Base-by-base conservation (phyloP, 1,140 invertebrate genomes). In the Antheraea mylitta region DNA sequence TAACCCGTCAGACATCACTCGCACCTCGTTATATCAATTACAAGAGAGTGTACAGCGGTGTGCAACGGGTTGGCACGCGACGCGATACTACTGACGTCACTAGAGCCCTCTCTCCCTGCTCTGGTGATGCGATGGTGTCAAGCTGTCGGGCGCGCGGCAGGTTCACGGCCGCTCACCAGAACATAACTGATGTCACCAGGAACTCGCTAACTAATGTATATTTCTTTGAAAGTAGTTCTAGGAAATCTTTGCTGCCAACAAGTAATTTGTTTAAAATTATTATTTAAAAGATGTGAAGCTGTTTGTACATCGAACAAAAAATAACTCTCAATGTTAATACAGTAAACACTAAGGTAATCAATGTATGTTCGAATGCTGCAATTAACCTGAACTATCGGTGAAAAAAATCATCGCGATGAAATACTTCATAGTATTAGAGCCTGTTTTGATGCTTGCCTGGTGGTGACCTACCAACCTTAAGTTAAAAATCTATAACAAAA, bases 1-100 rank as follows among this genome's bases (percentile, higher is more conserved):
- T 63, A 63, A 37, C 22, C 37, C 30, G 37, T 30, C 13, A 7
- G 11, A 63, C 16, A 63, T 63, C 30, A 63, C 5, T 63, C 22
- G 61, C 30, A 63, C 61, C 19, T 63, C 61, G 22, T 63, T 63
- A 63, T 13, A 63, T 16, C 45, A 16, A 6, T 53, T 53, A 53
- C 38, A 10, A 13, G 11, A 6, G 45, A 53, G 16, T 53, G 45
- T 53, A 13, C 16, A 53, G 38, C 38, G 38, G 38, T 42, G 38
- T 16, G 45, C 45, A n/a, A 63, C 30, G 30, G 5, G 61, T 69
- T 69, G 68, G 68, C 68, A 69, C 58, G 18, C n/a, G 64, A 18
- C 3, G 8, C 38, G 64, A 10, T 4, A 0, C 18, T 9, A 7
- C 38, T 65, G 42, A 48, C 64, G 64, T 65, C 38, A 65, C 18